These are phyloP conservation scores for Drosophila hydei DNA, from an alignment of 1,140 invertebrate genomes.

Conservation along the genomic window DNA sequence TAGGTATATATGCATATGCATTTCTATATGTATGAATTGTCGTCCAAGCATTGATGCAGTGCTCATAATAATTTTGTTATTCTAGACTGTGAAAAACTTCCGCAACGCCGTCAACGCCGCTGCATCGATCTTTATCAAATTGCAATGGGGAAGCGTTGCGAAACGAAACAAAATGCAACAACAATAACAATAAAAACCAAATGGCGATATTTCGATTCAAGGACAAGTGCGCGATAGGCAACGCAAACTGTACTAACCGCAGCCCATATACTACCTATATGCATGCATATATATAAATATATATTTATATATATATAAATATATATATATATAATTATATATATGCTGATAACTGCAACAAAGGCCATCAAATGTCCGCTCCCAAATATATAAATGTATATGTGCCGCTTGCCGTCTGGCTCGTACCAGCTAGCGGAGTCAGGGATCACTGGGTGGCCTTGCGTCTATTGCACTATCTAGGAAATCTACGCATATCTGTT, in stretches of 20 bases:
- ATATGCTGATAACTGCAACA: slow-evolving; percentile 59
- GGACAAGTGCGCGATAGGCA: slow-evolving; percentile 65
- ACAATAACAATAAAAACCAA: slow-evolving; percentile 39
- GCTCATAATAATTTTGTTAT: slow-evolving; percentile 61
- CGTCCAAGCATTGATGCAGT: slow-evolving; percentile 42
- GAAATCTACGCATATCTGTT: slow-evolving; percentile 67
- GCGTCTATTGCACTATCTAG: slow-evolving; percentile 46
- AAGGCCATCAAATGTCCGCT: slow-evolving; percentile 33
- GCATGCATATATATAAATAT: slow-evolving; percentile 31
- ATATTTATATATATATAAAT: slow-evolving; percentile 1
- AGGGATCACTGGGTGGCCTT: slow-evolving; percentile 22
- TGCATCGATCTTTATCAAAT: slow-evolving; percentile 79
- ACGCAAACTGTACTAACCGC: slow-evolving; percentile 69
- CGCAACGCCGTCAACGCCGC: slow-evolving; percentile 47
- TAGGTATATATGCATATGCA: neutral
- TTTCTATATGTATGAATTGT: slow-evolving; percentile 17
- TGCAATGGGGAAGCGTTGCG: slow-evolving; percentile 71
- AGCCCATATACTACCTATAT: slow-evolving; percentile 44
- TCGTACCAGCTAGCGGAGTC: neutral
- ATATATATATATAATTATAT: slow-evolving; percentile 10
- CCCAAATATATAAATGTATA: too few species aligned
- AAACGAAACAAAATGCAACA: slow-evolving; percentile 32
- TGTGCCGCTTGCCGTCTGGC: slow-evolving; percentile 28
- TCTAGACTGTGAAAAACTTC: slow-evolving; percentile 63
- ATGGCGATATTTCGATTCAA: slow-evolving; percentile 59